Evolutionary conservation across 2,888 invertebrate genomes (phyloP), one percentile per base, ranked within the genome.

Genomic region (Cancer borealis): DNA sequence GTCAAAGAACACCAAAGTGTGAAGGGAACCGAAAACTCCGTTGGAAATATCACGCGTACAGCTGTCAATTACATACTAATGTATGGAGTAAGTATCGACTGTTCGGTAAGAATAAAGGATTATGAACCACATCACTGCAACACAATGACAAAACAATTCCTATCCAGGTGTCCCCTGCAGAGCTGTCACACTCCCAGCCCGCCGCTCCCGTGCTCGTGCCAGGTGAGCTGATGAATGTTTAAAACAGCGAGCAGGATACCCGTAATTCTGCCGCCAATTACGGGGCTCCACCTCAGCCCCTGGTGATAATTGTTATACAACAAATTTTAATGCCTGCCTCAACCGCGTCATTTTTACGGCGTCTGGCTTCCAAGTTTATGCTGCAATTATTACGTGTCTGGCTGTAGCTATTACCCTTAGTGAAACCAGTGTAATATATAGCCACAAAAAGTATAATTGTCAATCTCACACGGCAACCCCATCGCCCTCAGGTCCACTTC

Each of bases 251-350:
- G 30, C 79, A 79, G 30, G 26, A 79, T 30, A 79, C 26, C 12
- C 79, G 79, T 79, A 79, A 79, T 79, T 79, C 79, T 30, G 30
- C 79, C 79, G 26, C 30, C 79, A 79, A 79, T 79, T 79, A 79
- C 10, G 30, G 79, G 79, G 79, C n/a, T 79, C 30, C 30, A 30
- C 79, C 79, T 79, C 79, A 30, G 30, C 30, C 79, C 79, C 30
- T 21, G 30, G 79, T 30, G 79, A 79, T 79, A 79, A 79, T 79
- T 79, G 79, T 79, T 79, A 30, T 21, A 12, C 79, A 10, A 26
- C 79, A 30, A 30, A 79, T 30, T 30, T 30, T 79, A 79, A 79
- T 30, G 30, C 10, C 79, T 30, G 79, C 30, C 30, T 3, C 4
- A 39, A 79, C 79, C 79, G 79, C 6, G 26, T 79, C 12, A 79